Evolutionary conservation across 2,888 invertebrate species (phyloP).

Genomic region (Octonoba sinensis): DNA sequence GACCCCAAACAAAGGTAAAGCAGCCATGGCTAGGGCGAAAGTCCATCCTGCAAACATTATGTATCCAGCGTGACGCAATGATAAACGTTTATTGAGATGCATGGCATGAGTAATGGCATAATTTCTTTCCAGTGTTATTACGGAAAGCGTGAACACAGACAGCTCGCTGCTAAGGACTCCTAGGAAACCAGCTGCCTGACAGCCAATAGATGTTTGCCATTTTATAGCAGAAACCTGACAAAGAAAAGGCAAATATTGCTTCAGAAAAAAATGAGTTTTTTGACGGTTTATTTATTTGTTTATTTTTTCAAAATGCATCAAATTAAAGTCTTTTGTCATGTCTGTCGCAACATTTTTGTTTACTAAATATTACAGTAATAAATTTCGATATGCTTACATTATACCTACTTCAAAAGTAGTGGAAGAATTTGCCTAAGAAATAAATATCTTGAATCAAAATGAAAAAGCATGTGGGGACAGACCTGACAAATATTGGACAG

Average conservation of each 20-base stretch:
- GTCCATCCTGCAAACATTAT: conserved; percentile 94
- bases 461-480: too few species aligned
- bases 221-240: conserved; percentile 88
- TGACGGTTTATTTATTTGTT: too few species aligned
- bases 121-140: conserved; percentile 94
- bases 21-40: conserved; percentile 87
- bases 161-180: conserved; percentile 94
- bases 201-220: conserved; percentile 96
- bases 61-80: conserved; percentile 88
- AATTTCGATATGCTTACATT: too few species aligned
- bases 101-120: conserved; percentile 98
- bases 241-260: not conserved
- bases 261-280: not conserved
- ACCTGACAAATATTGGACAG: too few species aligned
- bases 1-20: conserved; percentile 88
- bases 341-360: too few species aligned
- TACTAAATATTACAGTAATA: too few species aligned
- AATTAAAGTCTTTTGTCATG: too few species aligned
- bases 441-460: too few species aligned
- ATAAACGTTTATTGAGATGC: conserved; percentile 94
- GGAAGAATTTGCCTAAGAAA: too few species aligned
- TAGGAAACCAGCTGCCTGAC: conserved; percentile 93
- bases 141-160: conserved; percentile 94
- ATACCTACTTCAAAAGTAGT: too few species aligned
- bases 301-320: too few species aligned